A percentile compares a stretch with the other conserved stretches of the same genome.
Conservation (phyloP, 2,113 vertebrate genomes). For the Xenus cinereus region DNA sequence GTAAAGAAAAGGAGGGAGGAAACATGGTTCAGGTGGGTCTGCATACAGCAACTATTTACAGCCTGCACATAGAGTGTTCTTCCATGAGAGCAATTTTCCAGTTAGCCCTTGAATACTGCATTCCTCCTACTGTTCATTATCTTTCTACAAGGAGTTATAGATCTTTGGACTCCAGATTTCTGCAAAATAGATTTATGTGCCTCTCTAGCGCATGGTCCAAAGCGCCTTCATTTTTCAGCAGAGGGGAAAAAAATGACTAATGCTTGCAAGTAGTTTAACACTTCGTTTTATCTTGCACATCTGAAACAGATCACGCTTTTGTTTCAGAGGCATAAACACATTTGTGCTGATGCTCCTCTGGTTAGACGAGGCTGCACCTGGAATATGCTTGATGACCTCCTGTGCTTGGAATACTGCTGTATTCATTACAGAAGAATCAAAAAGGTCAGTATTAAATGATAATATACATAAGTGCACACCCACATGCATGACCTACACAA, state of each 20-base stretch:
- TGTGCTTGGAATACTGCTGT: background rate
- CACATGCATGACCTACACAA: background rate
- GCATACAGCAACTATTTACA: background rate
- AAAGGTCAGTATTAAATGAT: background rate
- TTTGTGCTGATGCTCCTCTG: background rate
- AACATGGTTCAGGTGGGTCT: background rate
- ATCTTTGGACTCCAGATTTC: background rate
- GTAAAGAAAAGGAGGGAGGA: background rate
- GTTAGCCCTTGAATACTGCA: background rate
- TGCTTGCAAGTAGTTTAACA: constrained; percentile 7
- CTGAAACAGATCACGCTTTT: constrained; percentile 60
- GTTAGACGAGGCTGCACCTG: constrained; percentile 17
- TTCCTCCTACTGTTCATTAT: background rate
- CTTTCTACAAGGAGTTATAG: background rate
- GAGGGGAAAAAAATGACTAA: background rate
- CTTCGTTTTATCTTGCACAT: constrained; percentile 46
- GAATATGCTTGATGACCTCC: constrained; percentile 46
- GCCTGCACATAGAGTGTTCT: background rate
- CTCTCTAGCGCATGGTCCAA: background rate
- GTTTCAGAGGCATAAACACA: constrained; percentile 56
- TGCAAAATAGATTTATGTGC: constrained; percentile 21
- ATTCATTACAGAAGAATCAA: constrained; percentile 18
- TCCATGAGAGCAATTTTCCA: background rate
- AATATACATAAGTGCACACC: background rate
- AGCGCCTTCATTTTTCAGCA: background rate